phyloP scores from a whole-genome alignment of 2,797 vertebrate genomes.

The Selene dorsalis region DNA sequence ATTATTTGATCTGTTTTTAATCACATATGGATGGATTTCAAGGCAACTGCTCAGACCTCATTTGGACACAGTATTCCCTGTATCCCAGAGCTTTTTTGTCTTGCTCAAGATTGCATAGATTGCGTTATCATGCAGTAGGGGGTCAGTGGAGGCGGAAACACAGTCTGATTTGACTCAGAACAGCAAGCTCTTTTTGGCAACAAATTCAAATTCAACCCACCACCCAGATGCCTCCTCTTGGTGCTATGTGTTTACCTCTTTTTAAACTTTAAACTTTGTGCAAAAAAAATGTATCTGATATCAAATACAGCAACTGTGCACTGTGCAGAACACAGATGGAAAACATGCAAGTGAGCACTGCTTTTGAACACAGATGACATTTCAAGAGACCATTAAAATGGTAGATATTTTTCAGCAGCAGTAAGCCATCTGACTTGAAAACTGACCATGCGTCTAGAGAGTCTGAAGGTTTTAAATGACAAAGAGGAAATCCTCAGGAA shows the following conservation, averaged over 20 bases:
- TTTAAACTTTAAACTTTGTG: constrained; percentile 31
- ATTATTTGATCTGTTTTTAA: constrained; percentile 47
- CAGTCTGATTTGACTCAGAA: constrained; percentile 72
- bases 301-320: constrained; percentile 13
- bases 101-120: constrained; percentile 72
- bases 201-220: constrained; percentile 67
- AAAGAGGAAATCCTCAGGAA: constrained; percentile 49
- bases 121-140: constrained; percentile 73
- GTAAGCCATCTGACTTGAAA: constrained; percentile 24
- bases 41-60: constrained; percentile 44
- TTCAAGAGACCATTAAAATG: constrained; percentile 29
- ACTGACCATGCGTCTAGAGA: constrained; percentile 11
- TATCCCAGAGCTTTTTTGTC: constrained; percentile 70
- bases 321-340: constrained; percentile 21
- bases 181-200: constrained; percentile 72
- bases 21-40: constrained; percentile 48
- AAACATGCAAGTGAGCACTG: constrained; percentile 6
- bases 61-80: constrained; percentile 63
- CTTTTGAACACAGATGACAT: constrained; percentile 34
- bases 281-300: constrained; percentile 21
- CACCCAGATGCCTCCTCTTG: constrained; percentile 54
- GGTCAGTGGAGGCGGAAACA: constrained; percentile 73
- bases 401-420: constrained; percentile 28
- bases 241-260: constrained; percentile 57
- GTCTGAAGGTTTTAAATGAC: constrained; percentile 33